These are phyloP conservation scores for Cyprinus carpio DNA, from an alignment of 2,113 vertebrate genomes.

Conservation along the genomic window DNA sequence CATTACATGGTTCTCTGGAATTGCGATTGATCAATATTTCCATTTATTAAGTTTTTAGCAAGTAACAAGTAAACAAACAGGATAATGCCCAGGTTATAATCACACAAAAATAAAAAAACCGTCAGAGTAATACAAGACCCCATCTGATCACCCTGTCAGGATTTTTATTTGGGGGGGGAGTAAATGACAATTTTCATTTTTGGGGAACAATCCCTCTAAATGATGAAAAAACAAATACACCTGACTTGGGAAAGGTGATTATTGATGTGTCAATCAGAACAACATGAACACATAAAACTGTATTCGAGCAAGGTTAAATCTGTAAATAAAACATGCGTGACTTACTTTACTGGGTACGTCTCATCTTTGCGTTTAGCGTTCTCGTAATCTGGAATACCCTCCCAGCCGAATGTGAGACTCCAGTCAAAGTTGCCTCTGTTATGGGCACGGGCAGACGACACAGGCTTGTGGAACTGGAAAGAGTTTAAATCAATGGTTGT, in stretches of 20 bases:
- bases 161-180: background rate
- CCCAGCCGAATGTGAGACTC: slow-evolving; percentile 93
- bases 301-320: background rate
- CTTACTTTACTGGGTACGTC: slow-evolving; percentile 93
- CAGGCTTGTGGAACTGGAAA: slow-evolving; percentile 87
- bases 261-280: background rate
- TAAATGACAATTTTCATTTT: background rate
- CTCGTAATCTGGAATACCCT: slow-evolving; percentile 78
- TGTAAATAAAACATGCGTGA: slow-evolving; percentile 41
- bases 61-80: background rate
- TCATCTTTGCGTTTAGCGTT: slow-evolving; percentile 86
- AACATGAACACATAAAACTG: background rate
- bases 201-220: background rate
- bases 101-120: background rate
- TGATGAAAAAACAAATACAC: background rate
- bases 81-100: background rate
- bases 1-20: too few relatives aligned
- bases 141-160: background rate
- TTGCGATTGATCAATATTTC: too few relatives aligned
- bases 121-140: background rate
- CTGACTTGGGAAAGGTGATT: background rate
- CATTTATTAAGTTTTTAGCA: background rate
- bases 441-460: slow-evolving; percentile 74
- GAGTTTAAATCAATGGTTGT: slow-evolving; percentile 87
- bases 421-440: slow-evolving; percentile 97